Evolutionary conservation across 1,140 invertebrate genomes (phyloP), one percentile per base, ranked within the genome.

Genomic region (Eriocheir sinensis): DNA sequence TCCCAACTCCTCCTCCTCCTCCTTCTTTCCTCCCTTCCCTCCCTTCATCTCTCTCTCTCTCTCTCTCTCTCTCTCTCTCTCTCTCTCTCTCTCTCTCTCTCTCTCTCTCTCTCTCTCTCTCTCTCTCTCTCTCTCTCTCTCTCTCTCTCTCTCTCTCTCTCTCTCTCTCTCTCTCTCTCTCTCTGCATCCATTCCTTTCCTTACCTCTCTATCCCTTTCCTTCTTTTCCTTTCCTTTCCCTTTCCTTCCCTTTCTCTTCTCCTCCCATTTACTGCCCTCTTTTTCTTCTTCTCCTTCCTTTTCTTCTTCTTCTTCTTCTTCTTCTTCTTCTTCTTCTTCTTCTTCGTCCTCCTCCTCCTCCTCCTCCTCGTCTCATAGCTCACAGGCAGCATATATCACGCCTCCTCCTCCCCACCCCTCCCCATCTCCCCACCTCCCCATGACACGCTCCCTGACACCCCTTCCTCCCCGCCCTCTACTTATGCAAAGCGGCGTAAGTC

Each of bases 121-220:
- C 41, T 17, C 34, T 40, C 41, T 40, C 38, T 48, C 30, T 40
- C 32, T 34, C 32, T 32, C n/a, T 90, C 89, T 36, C 53, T 21
- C 27, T 53, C 21, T 27, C 30, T 15, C 3, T 53, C 27, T 6
- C 41, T 90, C 21, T 48, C 44, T 90, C 44, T 60, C 89, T 60
- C 89, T 32, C 48, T 60, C 41, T 60, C 89, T 60, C 89, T 90
- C 89, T 60, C 48, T 90, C 89, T 90, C 41, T 60, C 89, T 90
- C 89, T 60, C 48, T 53, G 41, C 53, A 41, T 60, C 89, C 34
- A 41, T 90, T 44, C 53, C 40, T 53, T 40, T 32, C 36, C 34
- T 17, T 89, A n/a, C 0, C 41, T 44, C 27, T 44, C 30, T 3
- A 6, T 32, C 21, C 38, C 21, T 3, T 53, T 21, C 34, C 44